Evolutionary conservation across 2,797 vertebrate genomes (phyloP), one percentile per base, ranked within the genome.

Genomic region (Lycodopsis pacificus): DNA sequence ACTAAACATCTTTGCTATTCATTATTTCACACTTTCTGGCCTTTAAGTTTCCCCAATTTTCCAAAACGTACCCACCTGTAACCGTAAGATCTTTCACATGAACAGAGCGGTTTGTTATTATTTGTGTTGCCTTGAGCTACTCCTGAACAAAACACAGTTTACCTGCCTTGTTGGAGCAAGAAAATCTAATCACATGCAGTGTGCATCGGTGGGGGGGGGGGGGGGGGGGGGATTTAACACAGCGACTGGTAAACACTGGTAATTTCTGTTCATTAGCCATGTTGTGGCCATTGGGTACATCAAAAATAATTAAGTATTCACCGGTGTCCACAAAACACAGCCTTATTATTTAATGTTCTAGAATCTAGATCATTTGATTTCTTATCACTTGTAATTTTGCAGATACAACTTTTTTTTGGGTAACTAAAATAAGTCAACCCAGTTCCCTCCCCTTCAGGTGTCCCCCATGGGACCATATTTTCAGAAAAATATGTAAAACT

Each of bases 181-280:
- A 83, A 80, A 91, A 92, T 91, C 76, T 75, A 89, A 94, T 92
- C 82, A 88, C 65, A 88, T 86, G 79, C 78, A 72, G 65, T 42
- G 72, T 71, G 71, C 74, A 78, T 54, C 53, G 9, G 58, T 53
- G 76, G 40, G 65, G 48, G 19, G 73, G 71, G 71, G 17, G 49
- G 73, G 78, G 48, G 19, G 73, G 71, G 71, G 17, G 49, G 73
- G 78, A 80, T 51, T 79, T 68, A 81, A 67, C 65, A 44, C 61
- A 80, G 70, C 53, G 63, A 53, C 63, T 27, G 58, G 66, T 77
- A 72, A 82, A 86, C 76, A 70, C 46, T 25, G 64, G 14, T 56
- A 3, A 74, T 70, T 63, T 71, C 49, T 70, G 53, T 59, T 85
- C 65, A 84, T 83, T 77, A 81, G 27, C 36, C 57, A 25, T 59